These are phyloP conservation scores for Drosophila triauraria DNA, from an alignment of 1,140 invertebrate species.

Conservation along the genomic window DNA sequence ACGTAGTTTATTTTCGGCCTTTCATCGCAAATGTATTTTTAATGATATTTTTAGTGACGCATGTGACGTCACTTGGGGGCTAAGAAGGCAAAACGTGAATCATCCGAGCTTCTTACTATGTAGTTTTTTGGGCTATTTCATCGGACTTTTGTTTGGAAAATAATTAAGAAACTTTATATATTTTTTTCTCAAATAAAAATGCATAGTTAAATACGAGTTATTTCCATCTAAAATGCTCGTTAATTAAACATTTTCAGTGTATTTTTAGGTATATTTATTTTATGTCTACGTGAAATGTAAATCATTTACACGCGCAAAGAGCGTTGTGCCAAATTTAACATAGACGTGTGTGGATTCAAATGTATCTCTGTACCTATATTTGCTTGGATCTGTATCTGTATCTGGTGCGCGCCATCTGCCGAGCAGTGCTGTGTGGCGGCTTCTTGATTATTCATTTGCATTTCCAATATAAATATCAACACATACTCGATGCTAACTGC, in stretches of 20 bases:
- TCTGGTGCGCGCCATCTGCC: slow-evolving; percentile 57
- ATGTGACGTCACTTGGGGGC: slow-evolving; percentile 71
- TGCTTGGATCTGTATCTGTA: slow-evolving; percentile 30
- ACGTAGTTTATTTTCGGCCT: slow-evolving; percentile 39
- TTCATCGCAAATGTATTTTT: slow-evolving; percentile 66
- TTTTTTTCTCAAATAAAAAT: too few species aligned
- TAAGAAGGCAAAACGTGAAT: slow-evolving; percentile 56
- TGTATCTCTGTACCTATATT: slow-evolving; percentile 36
- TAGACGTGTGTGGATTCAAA: slow-evolving; percentile 39
- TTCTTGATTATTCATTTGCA: slow-evolving; percentile 70
- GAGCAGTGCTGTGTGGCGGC: slow-evolving; percentile 33
- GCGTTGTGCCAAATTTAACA: slow-evolving; percentile 74
- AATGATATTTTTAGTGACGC: slow-evolving; percentile 73
- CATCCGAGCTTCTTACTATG: slow-evolving; percentile 49
- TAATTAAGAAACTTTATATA: neutral
- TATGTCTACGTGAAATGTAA: slow-evolving; percentile 62
- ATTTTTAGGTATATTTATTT: slow-evolving; percentile 35
- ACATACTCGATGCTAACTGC: slow-evolving; percentile 47
- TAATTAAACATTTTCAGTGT: neutral
- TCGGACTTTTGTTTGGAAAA: slow-evolving; percentile 30
- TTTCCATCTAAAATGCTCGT: too few species aligned
- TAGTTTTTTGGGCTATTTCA: slow-evolving; percentile 33
- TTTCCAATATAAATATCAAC: slow-evolving; percentile 65
- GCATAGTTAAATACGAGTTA: too few species aligned
- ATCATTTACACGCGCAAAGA: slow-evolving; percentile 68